Evolutionary conservation across 2,797 vertebrate species (phyloP).

Genomic region (Vespertilio murinus): DNA sequence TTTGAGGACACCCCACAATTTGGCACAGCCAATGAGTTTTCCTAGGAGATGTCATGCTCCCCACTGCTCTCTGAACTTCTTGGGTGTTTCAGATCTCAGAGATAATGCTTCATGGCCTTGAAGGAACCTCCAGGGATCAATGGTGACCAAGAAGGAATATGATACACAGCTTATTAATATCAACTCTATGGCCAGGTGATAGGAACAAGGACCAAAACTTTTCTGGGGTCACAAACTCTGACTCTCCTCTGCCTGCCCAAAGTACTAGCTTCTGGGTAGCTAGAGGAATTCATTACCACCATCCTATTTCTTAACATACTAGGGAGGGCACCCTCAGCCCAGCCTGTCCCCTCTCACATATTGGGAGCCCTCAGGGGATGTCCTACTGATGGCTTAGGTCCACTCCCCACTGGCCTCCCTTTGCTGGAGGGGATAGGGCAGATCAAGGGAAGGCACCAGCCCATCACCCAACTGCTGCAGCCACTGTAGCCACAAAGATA

Average conservation of each 20-base stretch:
- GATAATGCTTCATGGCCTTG: not conserved
- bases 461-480: too few relatives aligned
- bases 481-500: too few relatives aligned
- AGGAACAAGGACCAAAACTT: too few relatives aligned
- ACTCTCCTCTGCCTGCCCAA: too few relatives aligned
- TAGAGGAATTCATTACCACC: not conserved
- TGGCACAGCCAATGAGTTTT: not conserved
- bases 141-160: not conserved
- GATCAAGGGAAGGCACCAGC: too few relatives aligned
- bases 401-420: too few relatives aligned
- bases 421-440: too few relatives aligned
- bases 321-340: too few relatives aligned
- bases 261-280: not conserved
- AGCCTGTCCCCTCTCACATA: too few relatives aligned
- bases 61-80: not conserved
- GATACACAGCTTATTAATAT: not conserved
- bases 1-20: too few relatives aligned
- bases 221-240: not conserved
- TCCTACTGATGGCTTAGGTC: too few relatives aligned
- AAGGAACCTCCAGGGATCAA: not conserved
- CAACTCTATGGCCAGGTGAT: rapidly evolving
- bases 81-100: not conserved
- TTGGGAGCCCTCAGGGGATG: too few relatives aligned
- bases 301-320: not conserved
- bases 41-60: rapidly evolving